Evolutionary conservation across 2,113 vertebrate genomes (phyloP).

Genomic region (Microtus montanus): DNA sequence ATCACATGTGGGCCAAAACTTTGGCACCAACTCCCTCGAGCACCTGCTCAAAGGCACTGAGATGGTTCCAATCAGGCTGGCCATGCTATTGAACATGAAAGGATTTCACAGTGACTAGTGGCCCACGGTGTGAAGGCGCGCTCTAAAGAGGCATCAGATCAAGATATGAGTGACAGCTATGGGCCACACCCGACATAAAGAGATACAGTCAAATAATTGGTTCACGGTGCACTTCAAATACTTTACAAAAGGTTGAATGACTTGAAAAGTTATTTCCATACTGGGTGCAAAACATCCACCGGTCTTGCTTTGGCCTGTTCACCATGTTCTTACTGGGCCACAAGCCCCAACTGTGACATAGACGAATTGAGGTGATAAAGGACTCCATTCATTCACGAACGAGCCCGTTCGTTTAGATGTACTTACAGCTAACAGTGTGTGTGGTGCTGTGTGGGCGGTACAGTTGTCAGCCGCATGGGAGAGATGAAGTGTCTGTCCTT

Average conservation of each 20-base stretch:
- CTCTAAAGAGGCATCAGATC: neutral
- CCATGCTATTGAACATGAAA: neutral
- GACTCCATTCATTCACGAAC: neutral
- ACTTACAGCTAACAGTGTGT: neutral
- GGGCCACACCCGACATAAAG: neutral
- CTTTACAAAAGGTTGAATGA: neutral
- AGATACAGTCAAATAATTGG: neutral
- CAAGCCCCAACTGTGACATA: neutral
- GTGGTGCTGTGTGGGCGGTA: neutral
- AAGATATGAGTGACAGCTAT: neutral
- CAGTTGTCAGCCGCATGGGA: neutral
- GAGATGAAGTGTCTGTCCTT: neutral
- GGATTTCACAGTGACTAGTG: neutral
- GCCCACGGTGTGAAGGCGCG: neutral
- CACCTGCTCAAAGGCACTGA: neutral
- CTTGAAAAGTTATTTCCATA: no score
- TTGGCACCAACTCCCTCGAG: neutral
- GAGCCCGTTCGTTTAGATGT: neutral
- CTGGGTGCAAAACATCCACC: neutral
- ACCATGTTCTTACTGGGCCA: neutral
- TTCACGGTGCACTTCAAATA: neutral
- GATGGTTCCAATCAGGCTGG: neutral
- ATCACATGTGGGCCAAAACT: neutral
- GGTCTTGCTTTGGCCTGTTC: neutral
- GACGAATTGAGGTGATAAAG: neutral